These are phyloP conservation scores for Monopterus albus DNA, from an alignment of 2,113 vertebrate genomes.

Conservation along the genomic window DNA sequence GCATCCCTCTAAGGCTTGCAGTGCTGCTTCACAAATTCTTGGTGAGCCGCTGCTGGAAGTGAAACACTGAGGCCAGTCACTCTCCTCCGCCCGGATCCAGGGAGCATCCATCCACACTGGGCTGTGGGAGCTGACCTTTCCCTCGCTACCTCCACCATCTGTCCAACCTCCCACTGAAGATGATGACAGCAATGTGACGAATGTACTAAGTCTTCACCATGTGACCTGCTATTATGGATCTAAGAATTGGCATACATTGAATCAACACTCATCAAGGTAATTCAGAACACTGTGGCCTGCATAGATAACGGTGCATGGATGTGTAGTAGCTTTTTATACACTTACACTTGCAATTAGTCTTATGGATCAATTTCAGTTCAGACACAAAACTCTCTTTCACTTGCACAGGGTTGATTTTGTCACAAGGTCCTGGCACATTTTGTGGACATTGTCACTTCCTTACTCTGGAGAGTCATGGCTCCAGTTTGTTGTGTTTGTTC, in stretches of 20 bases:
- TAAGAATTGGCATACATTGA: slow-evolving; percentile 69
- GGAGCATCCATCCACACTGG: slow-evolving; percentile 6
- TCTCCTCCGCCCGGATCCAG: background rate
- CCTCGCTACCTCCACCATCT: background rate
- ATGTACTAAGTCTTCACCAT: slow-evolving; percentile 46
- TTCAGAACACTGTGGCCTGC: background rate
- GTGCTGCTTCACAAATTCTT: slow-evolving; percentile 13
- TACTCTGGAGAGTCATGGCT: slow-evolving; percentile 12
- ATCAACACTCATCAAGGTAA: slow-evolving; percentile 72
- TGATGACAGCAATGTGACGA: slow-evolving; percentile 68
- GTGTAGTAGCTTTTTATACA: background rate
- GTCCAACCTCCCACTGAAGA: slow-evolving; percentile 10
- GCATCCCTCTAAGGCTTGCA: slow-evolving; percentile 19
- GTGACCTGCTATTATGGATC: slow-evolving; percentile 76
- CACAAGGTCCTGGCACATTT: background rate
- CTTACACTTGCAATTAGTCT: background rate
- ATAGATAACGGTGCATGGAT: background rate
- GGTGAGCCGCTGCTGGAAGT: slow-evolving; percentile 29
- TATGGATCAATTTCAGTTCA: background rate
- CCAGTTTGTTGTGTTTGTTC: background rate
- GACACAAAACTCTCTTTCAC: background rate
- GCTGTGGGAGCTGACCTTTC: slow-evolving; percentile 1
- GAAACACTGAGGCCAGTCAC: slow-evolving; percentile 1
- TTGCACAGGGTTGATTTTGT: background rate
- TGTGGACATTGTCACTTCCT: slow-evolving; percentile 46